phyloP scores from a whole-genome alignment of 2,797 vertebrate genomes.

The Psittacula derbiana region DNA sequence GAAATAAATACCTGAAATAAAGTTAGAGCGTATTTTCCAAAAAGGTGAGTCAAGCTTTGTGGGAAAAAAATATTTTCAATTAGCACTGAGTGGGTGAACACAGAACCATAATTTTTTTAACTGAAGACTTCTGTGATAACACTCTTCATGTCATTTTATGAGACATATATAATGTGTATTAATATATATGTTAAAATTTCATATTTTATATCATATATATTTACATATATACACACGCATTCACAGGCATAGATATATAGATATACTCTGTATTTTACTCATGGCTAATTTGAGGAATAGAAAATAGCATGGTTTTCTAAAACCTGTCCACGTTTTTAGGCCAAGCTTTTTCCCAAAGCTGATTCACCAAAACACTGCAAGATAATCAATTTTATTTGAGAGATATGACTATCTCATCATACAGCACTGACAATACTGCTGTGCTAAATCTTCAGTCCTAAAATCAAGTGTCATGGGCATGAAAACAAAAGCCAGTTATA shows the following conservation, averaged over 20 bases:
- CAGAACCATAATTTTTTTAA: neutral
- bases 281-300: neutral
- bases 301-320: neutral
- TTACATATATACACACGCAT: neutral
- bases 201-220: neutral
- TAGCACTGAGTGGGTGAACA: neutral
- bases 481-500: neutral
- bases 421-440: neutral
- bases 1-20: neutral
- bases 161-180: neutral
- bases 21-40: neutral
- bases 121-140: neutral
- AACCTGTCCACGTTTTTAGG: neutral
- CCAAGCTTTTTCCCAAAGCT: neutral
- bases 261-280: neutral
- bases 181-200: neutral
- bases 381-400: neutral
- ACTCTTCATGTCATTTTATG: neutral
- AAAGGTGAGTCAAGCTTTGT: neutral
- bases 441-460: neutral
- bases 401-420: neutral
- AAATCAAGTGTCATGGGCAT: neutral
- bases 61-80: neutral
- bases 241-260: neutral
- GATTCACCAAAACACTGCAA: neutral